These are phyloP conservation scores for Hystrix brachyura DNA, from an alignment of 2,113 vertebrate genomes.

Conservation along the genomic window DNA sequence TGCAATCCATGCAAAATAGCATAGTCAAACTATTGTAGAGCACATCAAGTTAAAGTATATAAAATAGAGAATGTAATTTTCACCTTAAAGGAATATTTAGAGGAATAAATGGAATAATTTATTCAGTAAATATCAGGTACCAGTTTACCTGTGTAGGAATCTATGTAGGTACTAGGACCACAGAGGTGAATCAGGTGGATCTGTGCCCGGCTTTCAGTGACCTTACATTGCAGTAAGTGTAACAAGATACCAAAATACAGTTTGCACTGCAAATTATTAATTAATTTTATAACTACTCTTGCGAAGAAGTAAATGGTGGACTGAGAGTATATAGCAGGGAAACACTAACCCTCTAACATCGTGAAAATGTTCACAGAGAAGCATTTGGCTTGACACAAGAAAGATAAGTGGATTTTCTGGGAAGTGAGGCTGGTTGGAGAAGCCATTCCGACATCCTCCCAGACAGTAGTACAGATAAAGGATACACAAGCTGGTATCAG, in stretches of 20 bases:
- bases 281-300: background rate
- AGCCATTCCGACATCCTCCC: background rate
- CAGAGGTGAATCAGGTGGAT: background rate
- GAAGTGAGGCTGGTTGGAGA: fast-evolving
- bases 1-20: background rate
- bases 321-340: background rate
- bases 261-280: background rate
- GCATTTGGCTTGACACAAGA: background rate
- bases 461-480: background rate
- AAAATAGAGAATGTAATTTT: background rate
- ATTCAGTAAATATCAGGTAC: background rate
- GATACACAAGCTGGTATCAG: background rate
- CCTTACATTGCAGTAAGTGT: background rate
- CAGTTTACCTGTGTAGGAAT: background rate
- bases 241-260: background rate
- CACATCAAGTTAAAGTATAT: background rate
- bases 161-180: background rate
- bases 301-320: background rate
- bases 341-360: background rate
- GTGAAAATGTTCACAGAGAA: background rate
- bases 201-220: background rate
- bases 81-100: background rate
- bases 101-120: background rate
- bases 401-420: background rate
- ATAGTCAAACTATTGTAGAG: background rate